Percentiles rank a stretch among this genome's conserved stretches.
Evolutionary conservation across 1,140 invertebrate genomes (phyloP).

Genomic region (Wasmannia auropunctata): DNA sequence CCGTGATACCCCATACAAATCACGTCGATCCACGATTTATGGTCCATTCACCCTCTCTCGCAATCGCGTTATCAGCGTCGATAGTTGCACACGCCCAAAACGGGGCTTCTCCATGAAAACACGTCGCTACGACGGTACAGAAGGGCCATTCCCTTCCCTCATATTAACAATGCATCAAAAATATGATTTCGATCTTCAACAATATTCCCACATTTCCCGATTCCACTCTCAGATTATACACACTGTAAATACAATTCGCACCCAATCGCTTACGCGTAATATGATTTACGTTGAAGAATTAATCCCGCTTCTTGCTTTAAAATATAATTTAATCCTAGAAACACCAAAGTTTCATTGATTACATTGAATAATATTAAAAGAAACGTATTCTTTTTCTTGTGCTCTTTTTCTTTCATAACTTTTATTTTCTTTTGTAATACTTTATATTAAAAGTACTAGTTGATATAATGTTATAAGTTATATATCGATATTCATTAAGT

Average conservation of each 20-base stretch:
- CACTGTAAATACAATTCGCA: conserved; percentile 10
- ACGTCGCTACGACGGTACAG: conserved; percentile 54
- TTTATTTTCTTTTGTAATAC: background rate
- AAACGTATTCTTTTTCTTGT: background rate
- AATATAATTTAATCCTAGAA: background rate
- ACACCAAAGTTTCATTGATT: background rate
- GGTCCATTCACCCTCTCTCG: conserved; percentile 71
- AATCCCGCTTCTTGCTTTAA: background rate
- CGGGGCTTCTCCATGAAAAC: conserved; percentile 67
- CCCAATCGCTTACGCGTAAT: background rate
- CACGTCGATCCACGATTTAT: conserved; percentile 82
- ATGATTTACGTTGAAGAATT: conserved; percentile 18
- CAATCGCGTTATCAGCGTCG: conserved; percentile 78
- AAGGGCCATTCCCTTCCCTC: conserved; percentile 30
- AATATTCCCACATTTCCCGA: conserved; percentile 3
- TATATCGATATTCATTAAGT: background rate
- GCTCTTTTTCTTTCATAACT: background rate
- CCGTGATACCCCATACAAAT: conserved; percentile 80
- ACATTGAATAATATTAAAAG: background rate
- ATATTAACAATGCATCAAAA: conserved; percentile 9
- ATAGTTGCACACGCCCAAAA: conserved; percentile 62
- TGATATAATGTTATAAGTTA: background rate
- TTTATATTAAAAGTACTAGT: background rate
- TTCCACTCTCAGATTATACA: background rate
- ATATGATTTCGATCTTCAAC: conserved; percentile 29